Percentiles rank a stretch among this genome's conserved stretches.
Conservation (phyloP, 2,888 invertebrate genomes). For the Lasioglossum calceatum region DNA sequence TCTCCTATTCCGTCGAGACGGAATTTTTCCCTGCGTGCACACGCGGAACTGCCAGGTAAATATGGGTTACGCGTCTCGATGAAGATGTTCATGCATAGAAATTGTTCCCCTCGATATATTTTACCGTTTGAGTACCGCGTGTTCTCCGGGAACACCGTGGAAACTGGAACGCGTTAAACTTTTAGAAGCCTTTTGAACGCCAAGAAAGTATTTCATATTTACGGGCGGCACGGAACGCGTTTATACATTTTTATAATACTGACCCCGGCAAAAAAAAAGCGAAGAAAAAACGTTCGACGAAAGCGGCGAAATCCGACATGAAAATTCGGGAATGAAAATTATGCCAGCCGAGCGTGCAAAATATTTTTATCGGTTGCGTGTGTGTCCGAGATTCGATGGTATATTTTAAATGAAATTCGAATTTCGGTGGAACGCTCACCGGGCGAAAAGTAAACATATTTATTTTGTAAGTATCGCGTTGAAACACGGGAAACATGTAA, state of each 20-base stretch:
- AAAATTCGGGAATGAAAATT: neutral
- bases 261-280: neutral
- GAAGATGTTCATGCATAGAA: conserved; percentile 10
- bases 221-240: neutral
- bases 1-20: neutral
- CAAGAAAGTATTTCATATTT: conserved; percentile 13
- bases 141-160: neutral
- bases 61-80: neutral
- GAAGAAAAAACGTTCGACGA: neutral
- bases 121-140: neutral
- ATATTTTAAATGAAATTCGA: neutral
- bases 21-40: neutral
- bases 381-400: neutral
- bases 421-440: neutral
- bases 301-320: neutral
- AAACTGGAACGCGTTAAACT: conserved; percentile 7
- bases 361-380: neutral
- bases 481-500: neutral
- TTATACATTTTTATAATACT: neutral
- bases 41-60: neutral
- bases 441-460: neutral
- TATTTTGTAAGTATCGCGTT: neutral
- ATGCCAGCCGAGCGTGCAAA: neutral
- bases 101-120: neutral
- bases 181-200: conserved; percentile 4